Conservation (phyloP, 2,797 vertebrate species). For the Cephalopachus bancanus region DNA sequence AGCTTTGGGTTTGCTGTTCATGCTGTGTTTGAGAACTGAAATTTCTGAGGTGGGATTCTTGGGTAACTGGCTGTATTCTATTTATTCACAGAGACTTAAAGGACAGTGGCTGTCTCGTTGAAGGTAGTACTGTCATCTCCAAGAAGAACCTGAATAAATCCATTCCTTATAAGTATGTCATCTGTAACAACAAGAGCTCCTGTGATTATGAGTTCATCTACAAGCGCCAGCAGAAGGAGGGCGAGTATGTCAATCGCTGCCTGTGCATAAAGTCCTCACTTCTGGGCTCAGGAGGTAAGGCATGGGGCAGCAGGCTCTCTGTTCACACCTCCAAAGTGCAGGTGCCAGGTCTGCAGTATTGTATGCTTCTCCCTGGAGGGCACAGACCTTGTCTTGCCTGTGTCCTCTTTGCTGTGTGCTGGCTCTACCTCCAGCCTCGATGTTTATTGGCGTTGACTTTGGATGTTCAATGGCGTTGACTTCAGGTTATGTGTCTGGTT, state of each 20-base stretch:
- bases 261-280: conserved; percentile 83
- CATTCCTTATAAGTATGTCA: conserved; percentile 95
- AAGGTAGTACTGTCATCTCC: conserved; percentile 86
- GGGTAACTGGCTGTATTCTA: neutral
- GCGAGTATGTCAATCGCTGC: conserved; percentile 88
- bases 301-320: accelerated
- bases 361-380: accelerated
- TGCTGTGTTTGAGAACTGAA: neutral
- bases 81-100: conserved; percentile 86
- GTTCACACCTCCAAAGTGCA: accelerated
- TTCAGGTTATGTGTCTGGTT: neutral
- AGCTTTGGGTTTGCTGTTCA: neutral
- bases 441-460: too few relatives aligned
- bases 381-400: too few relatives aligned
- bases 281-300: conserved; percentile 86
- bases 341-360: accelerated
- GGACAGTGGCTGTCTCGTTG: conserved; percentile 91
- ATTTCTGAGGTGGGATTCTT: accelerated
- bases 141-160: conserved; percentile 50
- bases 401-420: neutral
- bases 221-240: conserved; percentile 58
- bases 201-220: conserved; percentile 92
- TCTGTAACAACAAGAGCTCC: neutral
- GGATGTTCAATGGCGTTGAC: too few relatives aligned
- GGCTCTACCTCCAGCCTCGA: neutral